phyloP scores from a whole-genome alignment of 2,888 invertebrate species.

The Drosophila birchii region DNA sequence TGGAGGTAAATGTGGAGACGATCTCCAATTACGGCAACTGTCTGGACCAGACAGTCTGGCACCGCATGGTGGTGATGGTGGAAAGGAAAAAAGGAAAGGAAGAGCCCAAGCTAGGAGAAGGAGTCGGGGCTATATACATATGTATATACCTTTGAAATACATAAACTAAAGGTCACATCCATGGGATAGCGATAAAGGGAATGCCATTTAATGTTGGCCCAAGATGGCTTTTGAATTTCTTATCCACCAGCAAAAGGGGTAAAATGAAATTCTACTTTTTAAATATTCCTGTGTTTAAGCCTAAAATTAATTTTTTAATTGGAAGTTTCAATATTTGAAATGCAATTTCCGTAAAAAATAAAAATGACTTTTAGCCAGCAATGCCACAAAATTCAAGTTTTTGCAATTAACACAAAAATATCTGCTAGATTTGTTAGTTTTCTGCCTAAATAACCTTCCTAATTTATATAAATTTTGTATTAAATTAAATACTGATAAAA shows the following conservation, averaged over 20 bases:
- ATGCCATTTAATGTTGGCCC: background rate
- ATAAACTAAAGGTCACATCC: background rate
- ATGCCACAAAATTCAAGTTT: no score
- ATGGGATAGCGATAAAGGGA: background rate
- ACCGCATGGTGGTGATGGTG: conserved; percentile 50
- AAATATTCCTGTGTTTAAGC: no score
- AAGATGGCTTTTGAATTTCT: background rate
- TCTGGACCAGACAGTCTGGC: conserved; percentile 76
- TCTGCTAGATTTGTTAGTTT: no score
- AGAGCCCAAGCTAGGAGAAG: no score
- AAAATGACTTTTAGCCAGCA: no score
- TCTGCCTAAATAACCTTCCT: background rate
- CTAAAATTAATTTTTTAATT: background rate
- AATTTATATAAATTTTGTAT: background rate
- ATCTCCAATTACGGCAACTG: conserved; percentile 38
- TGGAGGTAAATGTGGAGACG: background rate
- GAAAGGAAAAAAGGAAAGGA: background rate
- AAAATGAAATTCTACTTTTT: no score
- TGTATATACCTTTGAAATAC: background rate
- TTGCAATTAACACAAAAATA: no score
- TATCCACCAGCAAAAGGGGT: background rate
- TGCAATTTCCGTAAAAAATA: background rate
- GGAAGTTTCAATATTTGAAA: background rate
- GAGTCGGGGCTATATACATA: background rate
- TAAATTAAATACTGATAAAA: background rate